Base-by-base conservation (phyloP, 30 jellyfish, hydroid and myxozoan genomes). In the Aurelia sp. region DNA sequence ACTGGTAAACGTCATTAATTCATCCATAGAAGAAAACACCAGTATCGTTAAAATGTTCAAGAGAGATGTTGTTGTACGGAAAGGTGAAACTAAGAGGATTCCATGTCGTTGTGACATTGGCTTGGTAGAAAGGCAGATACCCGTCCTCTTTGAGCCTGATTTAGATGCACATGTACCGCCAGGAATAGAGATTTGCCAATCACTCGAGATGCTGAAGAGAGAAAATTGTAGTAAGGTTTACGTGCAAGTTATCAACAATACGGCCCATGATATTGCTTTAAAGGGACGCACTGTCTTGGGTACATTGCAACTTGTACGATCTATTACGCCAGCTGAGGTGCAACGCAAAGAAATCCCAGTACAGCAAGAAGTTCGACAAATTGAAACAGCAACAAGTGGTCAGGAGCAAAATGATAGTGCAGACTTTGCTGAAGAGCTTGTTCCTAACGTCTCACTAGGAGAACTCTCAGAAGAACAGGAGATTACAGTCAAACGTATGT, bases 251-350 rank as follows among this genome's bases (percentile, higher is more conserved):
- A 24, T 71, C 7, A 30, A 52, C 85, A 47, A 55, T 9, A 74
- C 19, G 6, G 18, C 2, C 13, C 72, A 50, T 53, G 73, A 74
- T 74, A 55, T 53, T 35, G 33, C 61, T 74, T 57, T 74, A 4
- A 53, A 52, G 73, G 33, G 19, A 16, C 52, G 84, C n/a, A 17
- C 81, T 30, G 81, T 30, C 7, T 24, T 69, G 7, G 81, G 81
- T 40, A 30, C 63, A 15, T 22, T 69, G 62, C 81, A 69, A 40
- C 62, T 40, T 4, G 63, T 44, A 11, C 8, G 81, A 40, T 69
- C 81, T 7, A 62, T 69, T 13, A 27, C 81, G 8, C 81, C 81
- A 17, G 81, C 27, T 69, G 81, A 69, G 7, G 19, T 69, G 21
- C 24, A 69, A 21, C 22, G 16, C 60, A 21, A 68, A 68, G 80